Conservation (phyloP, 2,797 vertebrate genomes). For the Nothura maculosa region DNA sequence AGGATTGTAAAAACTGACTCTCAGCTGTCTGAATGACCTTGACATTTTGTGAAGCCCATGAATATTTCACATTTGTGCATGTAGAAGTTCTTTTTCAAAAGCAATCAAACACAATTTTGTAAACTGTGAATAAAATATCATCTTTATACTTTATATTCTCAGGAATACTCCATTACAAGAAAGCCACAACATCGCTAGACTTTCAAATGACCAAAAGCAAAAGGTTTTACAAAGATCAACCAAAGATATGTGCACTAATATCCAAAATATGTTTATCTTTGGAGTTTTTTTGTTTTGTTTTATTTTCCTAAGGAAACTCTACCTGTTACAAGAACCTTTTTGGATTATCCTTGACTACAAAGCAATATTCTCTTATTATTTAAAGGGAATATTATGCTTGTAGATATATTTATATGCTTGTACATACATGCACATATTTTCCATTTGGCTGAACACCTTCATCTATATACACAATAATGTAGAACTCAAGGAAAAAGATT, state of each 20-base stretch:
- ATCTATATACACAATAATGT: neutral
- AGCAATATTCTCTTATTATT: neutral
- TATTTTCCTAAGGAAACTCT: neutral
- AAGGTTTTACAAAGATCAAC: neutral
- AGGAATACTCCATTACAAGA: neutral
- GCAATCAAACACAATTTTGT: neutral
- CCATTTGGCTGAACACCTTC: neutral
- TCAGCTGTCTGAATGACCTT: neutral
- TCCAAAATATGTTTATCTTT: neutral
- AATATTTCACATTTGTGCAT: neutral
- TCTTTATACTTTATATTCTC: neutral
- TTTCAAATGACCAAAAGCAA: neutral
- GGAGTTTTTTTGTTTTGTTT: no score
- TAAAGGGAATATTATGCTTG: neutral
- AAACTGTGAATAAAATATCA: neutral
- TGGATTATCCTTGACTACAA: neutral
- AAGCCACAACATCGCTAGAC: neutral
- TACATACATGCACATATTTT: neutral
- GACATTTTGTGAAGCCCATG: neutral
- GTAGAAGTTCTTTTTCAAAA: neutral
- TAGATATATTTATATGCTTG: neutral
- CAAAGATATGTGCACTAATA: neutral
- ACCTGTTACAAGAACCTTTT: neutral
- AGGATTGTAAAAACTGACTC: neutral
- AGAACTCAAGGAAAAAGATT: neutral